These are phyloP conservation scores for Mastomys coucha DNA, from an alignment of 2,113 vertebrate genomes.

Conservation along the genomic window DNA sequence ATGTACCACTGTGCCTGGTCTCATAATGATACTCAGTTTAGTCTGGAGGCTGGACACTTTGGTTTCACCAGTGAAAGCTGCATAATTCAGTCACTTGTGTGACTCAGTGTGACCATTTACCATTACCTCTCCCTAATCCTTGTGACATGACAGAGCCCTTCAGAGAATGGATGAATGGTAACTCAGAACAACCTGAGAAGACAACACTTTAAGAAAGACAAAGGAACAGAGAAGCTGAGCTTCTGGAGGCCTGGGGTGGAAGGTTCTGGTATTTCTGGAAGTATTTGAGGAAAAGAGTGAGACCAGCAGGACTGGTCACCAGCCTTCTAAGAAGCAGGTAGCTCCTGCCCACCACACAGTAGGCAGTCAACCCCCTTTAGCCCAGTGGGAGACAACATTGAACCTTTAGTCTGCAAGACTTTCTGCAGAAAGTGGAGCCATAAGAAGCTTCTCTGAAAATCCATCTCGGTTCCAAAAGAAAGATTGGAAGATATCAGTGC, in stretches of 20 bases:
- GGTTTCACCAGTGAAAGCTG: not conserved
- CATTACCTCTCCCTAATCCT: not conserved
- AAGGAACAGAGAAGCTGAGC: not conserved
- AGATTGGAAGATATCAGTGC: not conserved
- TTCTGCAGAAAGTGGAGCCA: not conserved
- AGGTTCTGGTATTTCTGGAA: not conserved
- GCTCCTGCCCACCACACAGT: fast-evolving
- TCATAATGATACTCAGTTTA: not conserved
- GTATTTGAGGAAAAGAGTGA: not conserved
- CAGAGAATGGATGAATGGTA: not conserved
- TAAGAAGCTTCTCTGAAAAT: not conserved
- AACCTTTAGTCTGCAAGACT: not conserved
- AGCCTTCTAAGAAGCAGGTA: not conserved
- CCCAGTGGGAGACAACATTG: fast-evolving
- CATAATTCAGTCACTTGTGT: no score
- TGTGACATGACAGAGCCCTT: not conserved
- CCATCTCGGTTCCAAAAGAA: not conserved
- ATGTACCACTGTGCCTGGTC: not conserved
- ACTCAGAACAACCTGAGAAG: not conserved
- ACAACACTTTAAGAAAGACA: not conserved
- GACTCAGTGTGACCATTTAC: not conserved
- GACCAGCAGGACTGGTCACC: not conserved
- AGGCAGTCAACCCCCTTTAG: no score
- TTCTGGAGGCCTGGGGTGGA: not conserved
- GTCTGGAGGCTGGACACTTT: not conserved